Evolutionary conservation across 2,113 vertebrate species (phyloP).

Genomic region (Datnioides undecimradiatus): DNA sequence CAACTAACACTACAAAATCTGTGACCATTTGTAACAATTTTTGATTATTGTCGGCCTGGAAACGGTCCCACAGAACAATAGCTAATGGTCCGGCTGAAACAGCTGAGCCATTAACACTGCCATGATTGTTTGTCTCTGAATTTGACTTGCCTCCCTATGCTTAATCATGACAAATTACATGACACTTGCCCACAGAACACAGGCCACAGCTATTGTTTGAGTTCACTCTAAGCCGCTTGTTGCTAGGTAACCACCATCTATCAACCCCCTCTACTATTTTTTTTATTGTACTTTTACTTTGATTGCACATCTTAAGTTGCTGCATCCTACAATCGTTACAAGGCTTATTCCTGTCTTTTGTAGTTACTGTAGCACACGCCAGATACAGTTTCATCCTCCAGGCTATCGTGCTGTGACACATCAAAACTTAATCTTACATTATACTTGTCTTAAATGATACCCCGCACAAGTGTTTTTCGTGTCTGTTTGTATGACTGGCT

Average conservation of each 20-base stretch:
- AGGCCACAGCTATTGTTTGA: constrained; percentile 68
- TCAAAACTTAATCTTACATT: constrained; percentile 71
- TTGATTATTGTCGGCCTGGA: constrained; percentile 46
- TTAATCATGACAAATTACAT: constrained; percentile 76
- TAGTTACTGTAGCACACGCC: constrained; percentile 59
- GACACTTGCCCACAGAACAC: constrained; percentile 65
- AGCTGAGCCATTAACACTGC: constrained; percentile 54
- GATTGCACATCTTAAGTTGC: constrained; percentile 61
- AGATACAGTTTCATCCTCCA: constrained; percentile 58
- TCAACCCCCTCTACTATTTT: constrained; percentile 55
- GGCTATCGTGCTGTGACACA: constrained; percentile 71
- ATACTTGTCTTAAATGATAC: constrained; percentile 58
- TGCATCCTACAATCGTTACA: constrained; percentile 32
- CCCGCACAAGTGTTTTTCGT: constrained; percentile 41
- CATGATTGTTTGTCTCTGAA: constrained; percentile 66
- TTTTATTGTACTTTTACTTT: constrained; percentile 62
- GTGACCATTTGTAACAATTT: constrained; percentile 47
- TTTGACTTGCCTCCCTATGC: constrained; percentile 63
- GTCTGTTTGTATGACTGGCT: constrained; percentile 51
- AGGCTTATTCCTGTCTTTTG: constrained; percentile 62
- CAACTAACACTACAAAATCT: constrained; percentile 28
- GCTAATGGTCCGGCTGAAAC: constrained; percentile 49
- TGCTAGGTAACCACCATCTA: constrained; percentile 80
- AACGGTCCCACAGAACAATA: constrained; percentile 39
- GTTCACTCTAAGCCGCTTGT: constrained; percentile 70